Evolutionary conservation across 2,113 vertebrate species (phyloP).

Genomic region (Opisthocomus hoazin): DNA sequence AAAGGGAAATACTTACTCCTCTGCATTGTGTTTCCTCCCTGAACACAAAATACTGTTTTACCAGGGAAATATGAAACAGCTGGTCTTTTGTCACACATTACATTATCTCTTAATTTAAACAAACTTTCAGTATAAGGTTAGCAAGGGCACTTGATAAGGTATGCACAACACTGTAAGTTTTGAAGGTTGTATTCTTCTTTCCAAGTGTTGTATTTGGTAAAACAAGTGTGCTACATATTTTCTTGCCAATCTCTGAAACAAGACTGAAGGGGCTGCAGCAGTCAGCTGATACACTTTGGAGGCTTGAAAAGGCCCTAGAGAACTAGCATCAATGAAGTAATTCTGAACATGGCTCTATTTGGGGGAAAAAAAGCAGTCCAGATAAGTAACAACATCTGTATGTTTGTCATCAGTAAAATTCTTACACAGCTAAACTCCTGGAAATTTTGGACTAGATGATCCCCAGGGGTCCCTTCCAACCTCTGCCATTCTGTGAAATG

Average conservation of each 20-base stretch:
- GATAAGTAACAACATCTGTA: neutral
- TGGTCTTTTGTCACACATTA: neutral
- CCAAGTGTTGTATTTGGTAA: conserved; percentile 36
- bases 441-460: too few relatives aligned
- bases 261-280: neutral
- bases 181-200: conserved; percentile 26
- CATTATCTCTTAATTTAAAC: neutral
- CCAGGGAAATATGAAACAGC: neutral
- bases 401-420: neutral
- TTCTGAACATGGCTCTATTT: neutral
- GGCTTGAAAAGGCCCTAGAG: neutral
- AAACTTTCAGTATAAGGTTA: neutral
- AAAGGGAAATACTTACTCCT: neutral
- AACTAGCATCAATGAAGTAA: neutral
- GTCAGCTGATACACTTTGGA: neutral
- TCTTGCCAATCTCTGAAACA: conserved; percentile 34
- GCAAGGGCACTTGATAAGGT: neutral
- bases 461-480: too few relatives aligned
- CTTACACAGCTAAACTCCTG: neutral
- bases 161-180: neutral
- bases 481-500: too few relatives aligned
- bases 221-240: neutral
- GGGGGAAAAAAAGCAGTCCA: neutral
- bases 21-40: neutral
- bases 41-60: neutral